Conservation (phyloP, 2,888 invertebrate species). For the Ichneumoninae sp. region DNA sequence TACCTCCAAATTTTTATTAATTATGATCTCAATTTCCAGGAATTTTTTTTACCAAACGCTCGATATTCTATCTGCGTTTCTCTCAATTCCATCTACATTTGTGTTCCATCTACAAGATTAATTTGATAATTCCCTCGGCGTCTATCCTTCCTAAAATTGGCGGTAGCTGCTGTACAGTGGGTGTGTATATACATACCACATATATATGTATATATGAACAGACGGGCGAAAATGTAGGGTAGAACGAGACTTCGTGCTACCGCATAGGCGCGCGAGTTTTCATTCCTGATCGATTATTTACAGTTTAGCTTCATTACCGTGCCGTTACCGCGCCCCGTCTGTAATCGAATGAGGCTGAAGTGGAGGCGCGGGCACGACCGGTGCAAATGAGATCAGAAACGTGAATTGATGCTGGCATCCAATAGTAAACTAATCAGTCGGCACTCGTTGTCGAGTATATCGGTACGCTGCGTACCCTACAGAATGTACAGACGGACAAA, state of each 20-base stretch:
- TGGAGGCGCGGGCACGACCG: constrained; percentile 22
- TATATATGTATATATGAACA: neutral
- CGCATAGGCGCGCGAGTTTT: constrained; percentile 33
- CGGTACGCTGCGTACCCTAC: neutral
- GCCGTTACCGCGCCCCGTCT: constrained; percentile 9
- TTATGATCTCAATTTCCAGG: neutral
- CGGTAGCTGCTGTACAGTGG: neutral
- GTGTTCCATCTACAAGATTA: neutral
- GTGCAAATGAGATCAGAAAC: constrained; percentile 34
- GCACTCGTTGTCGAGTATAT: neutral
- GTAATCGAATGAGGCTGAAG: constrained; percentile 29
- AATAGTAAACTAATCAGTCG: constrained; percentile 40
- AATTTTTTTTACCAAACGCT: neutral
- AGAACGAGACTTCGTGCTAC: constrained; percentile 6
- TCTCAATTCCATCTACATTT: neutral
- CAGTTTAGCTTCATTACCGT: constrained; percentile 27
- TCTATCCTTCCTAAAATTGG: constrained; percentile 5
- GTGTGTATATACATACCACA: neutral
- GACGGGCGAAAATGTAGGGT: neutral
- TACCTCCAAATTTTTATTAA: too few species aligned
- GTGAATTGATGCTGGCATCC: constrained; percentile 29
- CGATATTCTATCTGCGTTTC: neutral
- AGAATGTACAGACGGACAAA: neutral
- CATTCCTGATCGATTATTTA: constrained; percentile 52
- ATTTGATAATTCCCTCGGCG: neutral